Evolutionary conservation across 1,140 invertebrate species (phyloP).

Genomic region (Anagrus nilaparvatae): DNA sequence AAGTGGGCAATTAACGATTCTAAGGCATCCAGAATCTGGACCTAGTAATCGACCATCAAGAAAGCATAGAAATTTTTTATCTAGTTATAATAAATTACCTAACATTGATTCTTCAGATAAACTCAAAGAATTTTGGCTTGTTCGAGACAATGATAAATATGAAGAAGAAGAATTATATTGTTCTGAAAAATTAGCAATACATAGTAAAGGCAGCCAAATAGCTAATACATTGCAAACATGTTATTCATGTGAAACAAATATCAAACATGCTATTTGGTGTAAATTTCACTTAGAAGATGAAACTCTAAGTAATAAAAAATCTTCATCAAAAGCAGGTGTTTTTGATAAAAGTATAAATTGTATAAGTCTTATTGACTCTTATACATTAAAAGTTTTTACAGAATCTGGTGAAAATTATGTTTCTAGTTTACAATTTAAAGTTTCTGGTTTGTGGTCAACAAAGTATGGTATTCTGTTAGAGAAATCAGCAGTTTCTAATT

Average conservation of each 20-base stretch:
- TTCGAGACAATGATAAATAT: conserved; percentile 43
- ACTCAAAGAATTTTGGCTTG: conserved; percentile 57
- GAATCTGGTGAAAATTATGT: conserved; percentile 73
- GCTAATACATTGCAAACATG: conserved; percentile 44
- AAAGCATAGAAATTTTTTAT: background rate
- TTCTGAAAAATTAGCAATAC: conserved; percentile 71
- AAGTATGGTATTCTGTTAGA: conserved; percentile 71
- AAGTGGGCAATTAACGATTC: conserved; percentile 70
- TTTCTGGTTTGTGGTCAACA: conserved; percentile 58
- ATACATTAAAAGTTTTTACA: conserved; percentile 68
- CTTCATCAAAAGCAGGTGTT: too few species aligned
- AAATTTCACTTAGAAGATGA: conserved; percentile 54
- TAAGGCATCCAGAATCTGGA: conserved; percentile 63
- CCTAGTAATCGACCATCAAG: too few species aligned
- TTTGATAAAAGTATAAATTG: conserved; percentile 37
- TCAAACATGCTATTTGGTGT: conserved; percentile 75
- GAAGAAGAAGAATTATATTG: conserved; percentile 85
- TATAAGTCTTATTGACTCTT: conserved; percentile 67
- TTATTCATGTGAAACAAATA: conserved; percentile 70
- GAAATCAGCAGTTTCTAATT: conserved; percentile 36
- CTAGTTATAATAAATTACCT: conserved; percentile 5
- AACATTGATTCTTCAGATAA: conserved; percentile 10
- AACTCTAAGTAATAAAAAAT: conserved; percentile 36
- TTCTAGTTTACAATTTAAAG: conserved; percentile 72
- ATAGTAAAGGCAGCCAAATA: conserved; percentile 51